These are phyloP conservation scores for Allacma fusca DNA, from an alignment of 2,888 invertebrate species.

Conservation along the genomic window DNA sequence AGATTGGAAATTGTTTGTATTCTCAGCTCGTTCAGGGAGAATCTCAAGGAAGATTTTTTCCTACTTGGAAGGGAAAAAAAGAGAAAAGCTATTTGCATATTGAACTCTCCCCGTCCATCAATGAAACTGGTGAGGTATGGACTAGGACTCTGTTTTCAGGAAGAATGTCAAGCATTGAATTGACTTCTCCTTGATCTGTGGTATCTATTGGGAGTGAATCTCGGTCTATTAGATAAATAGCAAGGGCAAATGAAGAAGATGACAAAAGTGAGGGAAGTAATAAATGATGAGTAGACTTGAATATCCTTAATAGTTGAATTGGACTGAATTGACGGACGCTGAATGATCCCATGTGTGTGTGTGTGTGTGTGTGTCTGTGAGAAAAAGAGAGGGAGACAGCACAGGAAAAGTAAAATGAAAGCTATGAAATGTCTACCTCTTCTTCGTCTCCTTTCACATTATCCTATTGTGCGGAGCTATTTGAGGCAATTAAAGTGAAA, in stretches of 20 bases:
- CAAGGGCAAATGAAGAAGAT: neutral
- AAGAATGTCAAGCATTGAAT: neutral
- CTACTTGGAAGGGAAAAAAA: too few relatives aligned
- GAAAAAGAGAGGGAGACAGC: neutral
- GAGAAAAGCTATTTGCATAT: slow-evolving; percentile 38
- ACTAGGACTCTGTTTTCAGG: neutral
- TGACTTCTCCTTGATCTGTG: neutral
- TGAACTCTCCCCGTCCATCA: slow-evolving; percentile 39
- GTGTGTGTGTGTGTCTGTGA: neutral
- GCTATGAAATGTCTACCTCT: slow-evolving; percentile 50
- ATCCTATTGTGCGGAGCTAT: slow-evolving; percentile 50
- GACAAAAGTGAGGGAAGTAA: neutral
- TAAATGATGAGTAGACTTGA: neutral
- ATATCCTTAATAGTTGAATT: slow-evolving; percentile 4
- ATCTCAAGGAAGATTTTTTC: too few relatives aligned
- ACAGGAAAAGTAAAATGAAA: neutral
- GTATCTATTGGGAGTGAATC: neutral
- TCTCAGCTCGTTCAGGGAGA: too few relatives aligned
- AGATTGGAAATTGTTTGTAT: too few relatives aligned
- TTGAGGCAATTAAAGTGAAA: slow-evolving; percentile 58
- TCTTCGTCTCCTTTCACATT: slow-evolving; percentile 25
- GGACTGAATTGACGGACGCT: neutral
- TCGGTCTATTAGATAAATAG: neutral
- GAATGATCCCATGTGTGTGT: slow-evolving; percentile 10
- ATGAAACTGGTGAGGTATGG: slow-evolving; percentile 1